Conservation (phyloP, 1,140 invertebrate genomes). For the Tenebrio molitor region DNA sequence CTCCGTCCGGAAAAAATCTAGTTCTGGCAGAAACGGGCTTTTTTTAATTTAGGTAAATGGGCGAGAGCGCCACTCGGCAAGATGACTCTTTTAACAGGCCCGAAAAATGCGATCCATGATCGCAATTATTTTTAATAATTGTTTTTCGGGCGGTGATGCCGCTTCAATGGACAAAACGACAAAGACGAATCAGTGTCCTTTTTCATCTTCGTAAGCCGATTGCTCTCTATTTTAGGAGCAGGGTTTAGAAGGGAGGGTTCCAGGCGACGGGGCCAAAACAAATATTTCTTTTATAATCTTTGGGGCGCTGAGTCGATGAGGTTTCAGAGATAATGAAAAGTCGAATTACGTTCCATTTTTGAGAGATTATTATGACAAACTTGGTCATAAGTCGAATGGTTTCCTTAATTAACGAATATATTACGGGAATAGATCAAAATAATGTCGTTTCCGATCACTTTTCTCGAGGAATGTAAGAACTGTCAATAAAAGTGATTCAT, state of each 20-base stretch:
- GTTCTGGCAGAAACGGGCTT: not conserved
- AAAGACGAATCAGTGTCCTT: not conserved
- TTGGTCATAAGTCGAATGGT: too few species aligned
- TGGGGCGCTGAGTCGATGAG: not conserved
- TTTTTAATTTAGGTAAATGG: conserved; percentile 1
- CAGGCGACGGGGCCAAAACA: not conserved
- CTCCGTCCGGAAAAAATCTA: not conserved
- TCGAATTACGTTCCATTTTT: too few species aligned
- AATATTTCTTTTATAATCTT: not conserved
- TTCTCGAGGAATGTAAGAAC: too few species aligned
- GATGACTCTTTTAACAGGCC: not conserved
- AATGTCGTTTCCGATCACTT: too few species aligned
- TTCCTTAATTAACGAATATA: too few species aligned
- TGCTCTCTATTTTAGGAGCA: not conserved
- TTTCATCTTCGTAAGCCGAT: not conserved
- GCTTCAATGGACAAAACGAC: not conserved
- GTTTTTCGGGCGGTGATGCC: not conserved
- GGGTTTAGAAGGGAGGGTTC: not conserved
- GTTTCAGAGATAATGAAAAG: not conserved
- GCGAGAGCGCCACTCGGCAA: not conserved
- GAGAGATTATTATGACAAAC: too few species aligned
- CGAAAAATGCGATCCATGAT: not conserved
- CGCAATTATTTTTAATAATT: not conserved
- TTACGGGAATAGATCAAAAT: too few species aligned
- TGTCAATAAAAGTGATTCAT: too few species aligned